A percentile compares a stretch with the other conserved stretches of the same genome.
These are phyloP conservation scores for Papilio glaucus DNA, from an alignment of 1,140 invertebrate genomes.

Conservation along the genomic window DNA sequence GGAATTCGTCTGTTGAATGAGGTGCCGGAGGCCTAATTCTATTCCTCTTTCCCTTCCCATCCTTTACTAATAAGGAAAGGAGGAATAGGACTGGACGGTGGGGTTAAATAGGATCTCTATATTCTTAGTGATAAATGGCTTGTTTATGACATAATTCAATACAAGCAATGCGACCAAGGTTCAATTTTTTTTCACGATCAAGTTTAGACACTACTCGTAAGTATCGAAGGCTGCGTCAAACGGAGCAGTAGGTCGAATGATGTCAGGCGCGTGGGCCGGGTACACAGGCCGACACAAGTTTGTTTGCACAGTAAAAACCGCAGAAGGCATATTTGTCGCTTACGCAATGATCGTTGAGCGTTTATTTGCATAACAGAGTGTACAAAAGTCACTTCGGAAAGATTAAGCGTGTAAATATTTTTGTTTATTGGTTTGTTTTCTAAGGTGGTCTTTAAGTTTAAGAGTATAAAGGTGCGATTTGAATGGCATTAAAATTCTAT, in stretches of 20 bases:
- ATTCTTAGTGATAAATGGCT: neutral
- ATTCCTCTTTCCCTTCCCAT: too few relatives aligned
- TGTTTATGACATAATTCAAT: constrained; percentile 10
- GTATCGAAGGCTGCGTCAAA: constrained; percentile 21
- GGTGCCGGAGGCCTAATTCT: too few relatives aligned
- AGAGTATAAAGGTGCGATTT: neutral
- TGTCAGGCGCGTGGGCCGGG: constrained; percentile 24
- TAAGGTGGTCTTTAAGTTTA: neutral
- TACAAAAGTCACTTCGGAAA: neutral
- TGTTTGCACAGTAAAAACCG: neutral
- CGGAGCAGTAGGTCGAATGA: constrained; percentile 29
- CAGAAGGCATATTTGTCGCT: constrained; percentile 28
- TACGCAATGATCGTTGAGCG: constrained; percentile 20
- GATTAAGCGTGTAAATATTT: constrained; percentile 31
- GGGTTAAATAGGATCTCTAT: too few relatives aligned
- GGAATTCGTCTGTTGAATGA: too few relatives aligned
- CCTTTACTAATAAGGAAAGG: too few relatives aligned
- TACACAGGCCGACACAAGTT: constrained; percentile 1
- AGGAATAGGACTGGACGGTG: too few relatives aligned
- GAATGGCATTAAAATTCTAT: neutral
- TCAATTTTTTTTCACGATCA: constrained; percentile 3
- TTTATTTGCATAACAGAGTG: constrained; percentile 14
- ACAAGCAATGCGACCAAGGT: constrained; percentile 9
- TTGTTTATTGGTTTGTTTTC: constrained; percentile 13
- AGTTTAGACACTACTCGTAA: constrained; percentile 12